Base-by-base conservation (phyloP, 92 coral and sea anemone species). In the Heteractis magnifica region DNA sequence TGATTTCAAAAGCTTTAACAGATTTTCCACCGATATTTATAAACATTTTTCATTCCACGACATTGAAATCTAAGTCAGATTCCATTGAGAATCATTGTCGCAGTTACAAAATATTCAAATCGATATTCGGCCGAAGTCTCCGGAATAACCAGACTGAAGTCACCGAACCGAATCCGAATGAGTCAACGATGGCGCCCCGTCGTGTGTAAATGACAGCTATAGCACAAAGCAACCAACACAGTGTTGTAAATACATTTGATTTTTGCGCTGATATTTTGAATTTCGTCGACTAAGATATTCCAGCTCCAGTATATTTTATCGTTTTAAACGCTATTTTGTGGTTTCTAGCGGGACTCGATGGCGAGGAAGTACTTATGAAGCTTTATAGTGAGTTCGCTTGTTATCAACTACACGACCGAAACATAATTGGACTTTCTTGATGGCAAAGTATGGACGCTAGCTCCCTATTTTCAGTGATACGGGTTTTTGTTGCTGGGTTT, bases 81-180 rank as follows among this genome's bases (percentile, higher is more conserved):
- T 62, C 21, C 70, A 16, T 1, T 0, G 21, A 62, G 19, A 62
- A 62, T 62, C 1, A 62, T 0, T 11, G 5, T 7, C 16, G 65
- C 14, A 58, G 0, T 26, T 26, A 26, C 34, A 26, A 26, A 10
- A 14, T 12, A 7, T 58, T 58, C 4, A 58, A 58, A 11, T 12
- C 65, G 10, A 58, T n/a, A 0, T 15, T 8, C 65, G 13, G n/a
- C 70, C 23, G 70, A 62, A 62, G 21, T 62, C 70, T 62, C 62
- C 23, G 21, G 9, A 62, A 62, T 6, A 62, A 16, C 21, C 70
- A 62, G 70, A 62, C 70, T 79, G 48, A 56, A 41, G 48, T 65
- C 58, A 80, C 75, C 71, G 75, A 56, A 58, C 59, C 83, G 83
- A 62, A 65, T 44, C 83, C 83, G 83, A 56, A 80, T 80, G 74